Percentiles rank a stretch among this genome's conserved stretches.
These are phyloP conservation scores for Aphelocoma californica DNA, from an alignment of 2,797 vertebrate genomes.

Conservation along the genomic window DNA sequence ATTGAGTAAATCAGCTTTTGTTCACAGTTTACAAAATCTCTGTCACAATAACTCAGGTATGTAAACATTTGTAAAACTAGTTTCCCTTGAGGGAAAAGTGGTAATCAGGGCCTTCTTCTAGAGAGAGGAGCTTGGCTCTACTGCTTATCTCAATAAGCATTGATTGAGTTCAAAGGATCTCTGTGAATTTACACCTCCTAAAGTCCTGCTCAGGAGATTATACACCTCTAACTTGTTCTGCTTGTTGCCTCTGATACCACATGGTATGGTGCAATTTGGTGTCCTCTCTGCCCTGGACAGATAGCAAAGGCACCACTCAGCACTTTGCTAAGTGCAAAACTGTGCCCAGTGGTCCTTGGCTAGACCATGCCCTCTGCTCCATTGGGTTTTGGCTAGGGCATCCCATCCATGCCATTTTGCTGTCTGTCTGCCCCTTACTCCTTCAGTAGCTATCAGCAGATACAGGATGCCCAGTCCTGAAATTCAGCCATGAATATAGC, in stretches of 20 bases:
- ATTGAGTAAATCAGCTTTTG: conserved; percentile 34
- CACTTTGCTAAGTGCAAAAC: neutral
- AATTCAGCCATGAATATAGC: neutral
- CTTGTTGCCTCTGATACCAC: neutral
- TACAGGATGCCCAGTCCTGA: neutral
- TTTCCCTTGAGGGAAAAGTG: neutral
- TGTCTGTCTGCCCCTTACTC: neutral
- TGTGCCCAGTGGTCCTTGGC: neutral
- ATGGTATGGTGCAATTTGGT: neutral
- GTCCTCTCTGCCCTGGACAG: neutral
- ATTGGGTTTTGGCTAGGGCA: neutral
- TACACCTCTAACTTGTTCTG: neutral
- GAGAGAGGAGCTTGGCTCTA: neutral
- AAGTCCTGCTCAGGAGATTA: neutral
- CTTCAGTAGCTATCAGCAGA: neutral
- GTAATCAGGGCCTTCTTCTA: neutral
- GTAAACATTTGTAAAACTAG: neutral
- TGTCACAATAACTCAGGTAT: neutral
- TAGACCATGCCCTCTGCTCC: neutral
- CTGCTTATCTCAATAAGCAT: neutral
- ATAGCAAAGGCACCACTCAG: neutral
- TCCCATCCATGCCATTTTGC: rapidly evolving
- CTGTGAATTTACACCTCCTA: neutral
- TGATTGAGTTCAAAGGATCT: neutral
- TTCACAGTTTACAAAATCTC: conserved; percentile 44